A percentile compares a stretch with the other conserved stretches of the same genome.
Evolutionary conservation across 2,113 vertebrate genomes (phyloP).

Genomic region (Crocuta crocuta): DNA sequence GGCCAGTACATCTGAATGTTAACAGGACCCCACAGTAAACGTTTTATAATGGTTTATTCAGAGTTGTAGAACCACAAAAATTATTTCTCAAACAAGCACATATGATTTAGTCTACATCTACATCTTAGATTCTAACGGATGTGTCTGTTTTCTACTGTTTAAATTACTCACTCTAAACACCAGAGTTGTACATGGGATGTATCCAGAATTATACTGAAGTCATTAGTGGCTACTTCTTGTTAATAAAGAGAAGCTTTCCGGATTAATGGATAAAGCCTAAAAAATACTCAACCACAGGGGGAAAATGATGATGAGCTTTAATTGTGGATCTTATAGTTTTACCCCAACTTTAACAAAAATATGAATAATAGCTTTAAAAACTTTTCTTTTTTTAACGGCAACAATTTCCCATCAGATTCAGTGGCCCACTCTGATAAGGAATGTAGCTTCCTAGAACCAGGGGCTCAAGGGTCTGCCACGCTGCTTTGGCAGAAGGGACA

Average conservation of each 20-base stretch:
- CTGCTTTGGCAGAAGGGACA: background rate
- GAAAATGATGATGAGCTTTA: background rate
- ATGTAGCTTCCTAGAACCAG: background rate
- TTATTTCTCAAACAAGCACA: constrained; percentile 48
- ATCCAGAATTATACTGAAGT: constrained; percentile 39
- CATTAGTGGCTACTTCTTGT: background rate
- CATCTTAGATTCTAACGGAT: background rate
- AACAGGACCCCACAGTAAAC: background rate
- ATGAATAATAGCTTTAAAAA: background rate
- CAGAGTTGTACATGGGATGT: background rate
- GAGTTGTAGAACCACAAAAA: background rate
- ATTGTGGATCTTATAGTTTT: background rate
- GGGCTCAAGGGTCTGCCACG: background rate
- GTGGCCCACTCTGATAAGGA: background rate
- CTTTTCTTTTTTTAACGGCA: background rate
- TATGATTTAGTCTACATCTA: background rate
- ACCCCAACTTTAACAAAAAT: background rate
- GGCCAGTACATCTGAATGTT: background rate
- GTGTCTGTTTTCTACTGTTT: background rate
- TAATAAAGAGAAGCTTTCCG: constrained; percentile 50
- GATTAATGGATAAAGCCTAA: constrained; percentile 18
- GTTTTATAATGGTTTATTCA: background rate
- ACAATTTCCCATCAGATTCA: background rate
- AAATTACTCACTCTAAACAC: constrained; percentile 50
- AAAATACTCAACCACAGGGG: background rate